Percentiles rank a stretch among this genome's conserved stretches.
Conservation (phyloP, 2,113 vertebrate genomes). For the Gulo gulo region DNA sequence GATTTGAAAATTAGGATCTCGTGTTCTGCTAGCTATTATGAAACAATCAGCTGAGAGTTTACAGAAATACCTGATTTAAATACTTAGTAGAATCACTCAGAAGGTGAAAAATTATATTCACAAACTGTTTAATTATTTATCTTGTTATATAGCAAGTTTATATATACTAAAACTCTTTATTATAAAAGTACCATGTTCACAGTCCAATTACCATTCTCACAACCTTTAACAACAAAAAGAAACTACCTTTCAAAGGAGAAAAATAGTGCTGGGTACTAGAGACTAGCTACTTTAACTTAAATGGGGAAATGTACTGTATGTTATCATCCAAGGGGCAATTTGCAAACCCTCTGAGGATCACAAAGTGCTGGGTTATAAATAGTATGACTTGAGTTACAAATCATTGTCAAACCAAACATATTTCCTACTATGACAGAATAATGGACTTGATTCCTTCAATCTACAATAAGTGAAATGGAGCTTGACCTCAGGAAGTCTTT, state of each 20-base stretch:
- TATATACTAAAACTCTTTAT: neutral
- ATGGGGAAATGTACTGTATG: neutral
- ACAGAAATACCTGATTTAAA: conserved; percentile 60
- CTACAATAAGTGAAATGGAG: conserved; percentile 39
- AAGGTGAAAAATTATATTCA: conserved; percentile 40
- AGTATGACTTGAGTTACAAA: conserved; percentile 47
- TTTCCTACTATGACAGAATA: conserved; percentile 44
- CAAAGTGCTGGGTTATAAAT: conserved; percentile 50
- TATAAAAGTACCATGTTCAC: neutral
- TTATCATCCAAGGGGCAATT: neutral
- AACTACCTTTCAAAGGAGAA: conserved; percentile 18
- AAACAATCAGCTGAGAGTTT: conserved; percentile 57
- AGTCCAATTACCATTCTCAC: neutral
- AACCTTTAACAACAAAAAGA: neutral
- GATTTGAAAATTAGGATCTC: conserved; percentile 46
- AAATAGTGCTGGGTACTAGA: neutral
- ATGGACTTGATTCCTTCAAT: conserved; percentile 43
- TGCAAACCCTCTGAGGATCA: conserved; percentile 41
- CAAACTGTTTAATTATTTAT: neutral
- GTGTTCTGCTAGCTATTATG: conserved; percentile 46
- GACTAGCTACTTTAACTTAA: neutral
- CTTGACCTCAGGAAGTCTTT: conserved; percentile 47
- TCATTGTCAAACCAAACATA: conserved; percentile 48
- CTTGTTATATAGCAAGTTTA: neutral
- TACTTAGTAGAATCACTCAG: conserved; percentile 21